Evolutionary conservation across 2,888 invertebrate species (phyloP).

Genomic region (Cosmorhoe ocellata): DNA sequence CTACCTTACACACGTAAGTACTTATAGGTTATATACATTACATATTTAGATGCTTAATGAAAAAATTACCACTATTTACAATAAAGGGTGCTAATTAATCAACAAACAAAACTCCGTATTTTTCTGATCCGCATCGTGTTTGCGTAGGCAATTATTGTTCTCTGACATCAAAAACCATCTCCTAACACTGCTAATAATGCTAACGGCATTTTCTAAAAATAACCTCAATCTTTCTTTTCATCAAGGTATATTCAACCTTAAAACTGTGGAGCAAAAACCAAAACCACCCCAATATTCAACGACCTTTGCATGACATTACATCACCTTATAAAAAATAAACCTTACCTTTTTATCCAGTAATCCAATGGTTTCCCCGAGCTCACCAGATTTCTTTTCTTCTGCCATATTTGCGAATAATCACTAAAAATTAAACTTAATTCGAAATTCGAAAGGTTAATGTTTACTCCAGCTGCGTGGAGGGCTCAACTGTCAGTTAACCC

Average conservation of each 20-base stretch:
- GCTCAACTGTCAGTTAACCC: conserved; percentile 23
- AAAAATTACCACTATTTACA: conserved; percentile 22
- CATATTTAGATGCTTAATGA: background rate
- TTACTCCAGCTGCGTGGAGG: conserved; percentile 32
- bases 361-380: conserved; percentile 63
- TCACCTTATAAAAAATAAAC: conserved; percentile 37
- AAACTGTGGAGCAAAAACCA: background rate
- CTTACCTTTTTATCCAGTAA: conserved; percentile 72
- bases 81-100: background rate
- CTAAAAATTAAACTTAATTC: conserved; percentile 19
- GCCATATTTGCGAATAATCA: conserved; percentile 49
- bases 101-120: conserved; percentile 15
- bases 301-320: conserved; percentile 70
- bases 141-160: conserved; percentile 3
- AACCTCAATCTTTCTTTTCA: conserved; percentile 4
- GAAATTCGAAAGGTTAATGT: conserved; percentile 26
- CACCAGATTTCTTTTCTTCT: conserved; percentile 45
- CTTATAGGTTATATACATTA: background rate
- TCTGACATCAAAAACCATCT: conserved; percentile 2
- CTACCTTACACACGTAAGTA: background rate
- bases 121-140: conserved; percentile 2
- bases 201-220: conserved; percentile 19
- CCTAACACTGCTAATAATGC: background rate
- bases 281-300: conserved; percentile 38
- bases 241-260: conserved; percentile 21